Percentiles rank a stretch among this genome's conserved stretches.
Evolutionary conservation across 2,797 vertebrate species (phyloP).

Genomic region (Macropus fuliginosus): DNA sequence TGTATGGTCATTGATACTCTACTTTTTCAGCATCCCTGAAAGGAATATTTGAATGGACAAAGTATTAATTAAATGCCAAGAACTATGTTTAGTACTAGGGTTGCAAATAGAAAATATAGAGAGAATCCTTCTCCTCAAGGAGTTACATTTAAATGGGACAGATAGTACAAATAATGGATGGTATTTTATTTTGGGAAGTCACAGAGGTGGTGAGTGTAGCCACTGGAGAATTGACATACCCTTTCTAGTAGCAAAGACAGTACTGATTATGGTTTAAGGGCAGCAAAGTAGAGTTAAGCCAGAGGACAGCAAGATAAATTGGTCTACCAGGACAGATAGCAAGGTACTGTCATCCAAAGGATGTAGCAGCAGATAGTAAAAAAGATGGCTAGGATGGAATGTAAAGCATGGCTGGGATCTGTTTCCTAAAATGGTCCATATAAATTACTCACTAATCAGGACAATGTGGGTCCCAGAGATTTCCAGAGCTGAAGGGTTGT

Average conservation of each 20-base stretch:
- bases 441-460: not conserved
- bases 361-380: too few relatives aligned
- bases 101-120: not conserved
- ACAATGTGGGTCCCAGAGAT: not conserved
- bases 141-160: not conserved
- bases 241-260: not conserved
- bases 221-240: not conserved
- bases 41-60: not conserved
- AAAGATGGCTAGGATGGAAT: not conserved
- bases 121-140: not conserved
- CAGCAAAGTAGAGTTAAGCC: not conserved
- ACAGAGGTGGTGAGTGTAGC: not conserved
- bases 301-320: not conserved
- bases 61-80: not conserved
- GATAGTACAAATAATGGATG: not conserved
- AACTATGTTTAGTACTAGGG: not conserved
- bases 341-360: not conserved
- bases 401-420: not conserved
- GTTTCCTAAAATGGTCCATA: not conserved
- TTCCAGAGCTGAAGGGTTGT: not conserved
- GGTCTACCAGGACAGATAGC: not conserved
- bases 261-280: not conserved
- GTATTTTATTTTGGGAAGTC: not conserved
- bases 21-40: too few relatives aligned
- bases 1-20: too few relatives aligned